Conservation (phyloP, 2,113 vertebrate genomes). For the Eclectus roratus region DNA sequence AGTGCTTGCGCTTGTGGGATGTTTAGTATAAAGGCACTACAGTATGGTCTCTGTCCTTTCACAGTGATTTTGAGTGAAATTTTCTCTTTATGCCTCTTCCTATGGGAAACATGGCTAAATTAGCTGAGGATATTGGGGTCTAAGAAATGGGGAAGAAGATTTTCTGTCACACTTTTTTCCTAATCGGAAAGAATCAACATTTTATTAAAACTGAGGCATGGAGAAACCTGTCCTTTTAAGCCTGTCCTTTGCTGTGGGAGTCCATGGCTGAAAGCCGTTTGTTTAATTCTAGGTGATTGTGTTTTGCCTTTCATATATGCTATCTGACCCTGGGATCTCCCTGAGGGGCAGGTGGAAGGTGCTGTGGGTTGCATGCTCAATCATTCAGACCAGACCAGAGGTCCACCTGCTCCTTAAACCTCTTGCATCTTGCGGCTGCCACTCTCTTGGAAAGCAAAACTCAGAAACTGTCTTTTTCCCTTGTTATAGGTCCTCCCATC, state of each 20-base stretch:
- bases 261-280: accelerated
- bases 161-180: not conserved
- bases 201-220: not conserved
- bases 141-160: not conserved
- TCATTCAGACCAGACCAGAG: not conserved
- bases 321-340: not conserved
- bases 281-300: not conserved
- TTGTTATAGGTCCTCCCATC: not conserved
- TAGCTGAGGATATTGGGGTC: not conserved
- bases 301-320: not conserved
- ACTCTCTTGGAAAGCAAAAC: not conserved
- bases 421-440: not conserved
- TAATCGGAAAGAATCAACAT: not conserved
- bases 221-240: not conserved
- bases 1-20: accelerated
- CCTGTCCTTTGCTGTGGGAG: not conserved
- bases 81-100: not conserved
- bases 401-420: not conserved
- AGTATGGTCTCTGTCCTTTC: not conserved
- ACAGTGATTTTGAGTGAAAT: not conserved
- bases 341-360: not conserved
- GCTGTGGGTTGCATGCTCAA: not conserved
- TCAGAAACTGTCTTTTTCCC: not conserved
- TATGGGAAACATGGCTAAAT: not conserved
- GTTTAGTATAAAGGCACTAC: not conserved